A percentile compares a stretch with the other conserved stretches of the same genome.
Conservation (phyloP, 1,140 invertebrate species). For the Drosophila saltans region DNA sequence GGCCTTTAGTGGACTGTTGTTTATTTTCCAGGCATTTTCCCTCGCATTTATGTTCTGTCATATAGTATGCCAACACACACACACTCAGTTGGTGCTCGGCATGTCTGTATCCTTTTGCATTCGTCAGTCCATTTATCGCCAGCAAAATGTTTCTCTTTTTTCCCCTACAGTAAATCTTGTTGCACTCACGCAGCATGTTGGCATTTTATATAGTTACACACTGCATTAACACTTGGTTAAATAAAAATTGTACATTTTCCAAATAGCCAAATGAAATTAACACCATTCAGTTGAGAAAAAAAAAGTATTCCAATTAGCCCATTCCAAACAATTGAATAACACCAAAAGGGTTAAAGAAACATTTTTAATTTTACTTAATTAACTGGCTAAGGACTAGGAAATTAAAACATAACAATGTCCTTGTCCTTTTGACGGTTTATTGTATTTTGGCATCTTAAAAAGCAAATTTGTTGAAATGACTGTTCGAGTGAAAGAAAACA, state of each 20-base stretch:
- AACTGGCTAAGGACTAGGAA: no score
- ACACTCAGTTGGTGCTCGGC: background rate
- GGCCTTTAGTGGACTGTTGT: slow-evolving; percentile 4
- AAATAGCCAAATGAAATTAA: slow-evolving; percentile 14
- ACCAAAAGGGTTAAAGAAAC: no score
- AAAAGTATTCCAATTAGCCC: background rate
- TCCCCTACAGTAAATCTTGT: slow-evolving; percentile 6
- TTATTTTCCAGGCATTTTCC: slow-evolving; percentile 16
- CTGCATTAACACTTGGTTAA: slow-evolving; percentile 15
- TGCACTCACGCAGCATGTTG: slow-evolving; percentile 1
- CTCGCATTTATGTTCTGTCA: slow-evolving; percentile 18
- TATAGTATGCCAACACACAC: background rate
- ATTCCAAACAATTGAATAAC: background rate
- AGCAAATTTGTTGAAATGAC: no score
- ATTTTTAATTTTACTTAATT: no score
- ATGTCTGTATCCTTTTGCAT: slow-evolving; percentile 14
- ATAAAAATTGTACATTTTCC: slow-evolving; percentile 17
- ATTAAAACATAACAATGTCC: no score
- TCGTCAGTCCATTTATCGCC: slow-evolving; percentile 22
- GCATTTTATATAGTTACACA: slow-evolving; percentile 16
- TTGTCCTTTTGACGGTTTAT: no score
- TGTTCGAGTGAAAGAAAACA: no score
- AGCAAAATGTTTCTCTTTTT: background rate
- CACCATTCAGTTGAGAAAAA: background rate
- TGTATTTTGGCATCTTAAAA: no score